Percentiles rank a stretch among this genome's conserved stretches.
phyloP scores from a whole-genome alignment of 1,140 invertebrate species.

The Diachasma alloeum region DNA sequence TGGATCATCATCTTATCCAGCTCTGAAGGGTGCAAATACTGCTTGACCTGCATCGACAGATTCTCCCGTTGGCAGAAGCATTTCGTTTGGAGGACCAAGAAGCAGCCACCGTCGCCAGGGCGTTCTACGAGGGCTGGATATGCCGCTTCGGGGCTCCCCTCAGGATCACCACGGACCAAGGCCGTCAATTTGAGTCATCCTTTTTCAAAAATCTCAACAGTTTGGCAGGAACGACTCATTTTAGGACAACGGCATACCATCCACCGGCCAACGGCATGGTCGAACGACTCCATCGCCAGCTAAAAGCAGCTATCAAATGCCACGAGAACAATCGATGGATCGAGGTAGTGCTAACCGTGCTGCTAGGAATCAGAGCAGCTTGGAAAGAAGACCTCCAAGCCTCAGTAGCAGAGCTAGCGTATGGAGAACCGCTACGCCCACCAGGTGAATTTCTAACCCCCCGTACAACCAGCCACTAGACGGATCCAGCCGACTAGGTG shows the following conservation, averaged over 20 bases:
- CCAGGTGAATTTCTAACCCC: slow-evolving; percentile 37
- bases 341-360: slow-evolving; percentile 48
- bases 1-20: no score
- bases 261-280: slow-evolving; percentile 43
- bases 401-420: slow-evolving; percentile 46
- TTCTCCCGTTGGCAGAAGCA: slow-evolving; percentile 50
- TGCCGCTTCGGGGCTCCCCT: slow-evolving; percentile 50
- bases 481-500: no score
- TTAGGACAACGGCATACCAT: slow-evolving; percentile 54
- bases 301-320: slow-evolving; percentile 41
- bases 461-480: no score
- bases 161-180: slow-evolving; percentile 57
- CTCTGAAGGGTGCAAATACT: no score
- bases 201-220: no score
- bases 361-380: slow-evolving; percentile 51
- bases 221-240: no score
- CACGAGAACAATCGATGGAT: slow-evolving; percentile 40
- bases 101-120: slow-evolving; percentile 45
- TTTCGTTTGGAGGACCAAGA: slow-evolving; percentile 39
- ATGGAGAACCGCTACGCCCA: slow-evolving; percentile 41
- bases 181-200: slow-evolving; percentile 39
- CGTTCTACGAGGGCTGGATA: slow-evolving; percentile 47
- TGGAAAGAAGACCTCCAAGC: slow-evolving; percentile 47
- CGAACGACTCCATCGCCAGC: slow-evolving; percentile 36
- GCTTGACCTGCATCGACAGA: slow-evolving; percentile 35